Evolutionary conservation across 2,888 invertebrate species (phyloP).

Genomic region (Stramonita haemastoma): DNA sequence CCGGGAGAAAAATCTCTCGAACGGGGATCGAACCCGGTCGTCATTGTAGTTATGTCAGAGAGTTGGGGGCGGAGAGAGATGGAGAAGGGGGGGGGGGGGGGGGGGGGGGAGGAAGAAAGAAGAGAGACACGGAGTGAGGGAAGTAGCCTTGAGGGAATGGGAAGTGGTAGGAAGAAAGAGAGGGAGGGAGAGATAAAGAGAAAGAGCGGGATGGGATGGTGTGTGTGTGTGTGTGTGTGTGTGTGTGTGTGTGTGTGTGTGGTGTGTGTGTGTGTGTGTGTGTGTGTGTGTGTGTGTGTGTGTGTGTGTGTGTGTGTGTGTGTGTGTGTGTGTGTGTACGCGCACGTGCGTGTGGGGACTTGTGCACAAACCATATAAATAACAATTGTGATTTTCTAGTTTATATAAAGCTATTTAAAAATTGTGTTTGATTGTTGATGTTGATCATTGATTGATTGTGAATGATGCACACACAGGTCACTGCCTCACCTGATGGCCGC

Average conservation of each 20-base stretch:
- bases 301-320: background rate
- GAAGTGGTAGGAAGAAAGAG: too few relatives aligned
- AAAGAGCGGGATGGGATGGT: background rate
- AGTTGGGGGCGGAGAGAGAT: too few relatives aligned
- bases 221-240: constrained; percentile 10
- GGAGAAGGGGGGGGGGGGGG: too few relatives aligned
- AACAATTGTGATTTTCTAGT: background rate
- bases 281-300: background rate
- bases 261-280: background rate
- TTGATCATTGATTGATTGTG: background rate
- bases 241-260: background rate
- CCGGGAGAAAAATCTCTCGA: too few relatives aligned
- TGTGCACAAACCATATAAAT: background rate
- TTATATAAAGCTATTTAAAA: background rate
- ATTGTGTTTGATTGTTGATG: background rate
- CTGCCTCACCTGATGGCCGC: constrained; percentile 56
- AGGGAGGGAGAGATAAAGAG: background rate
- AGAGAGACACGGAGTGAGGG: too few relatives aligned
- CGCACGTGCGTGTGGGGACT: too few relatives aligned
- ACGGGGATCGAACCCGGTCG: too few relatives aligned
- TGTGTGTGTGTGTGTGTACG: too few relatives aligned
- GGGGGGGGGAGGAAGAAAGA: too few relatives aligned
- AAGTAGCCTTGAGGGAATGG: too few relatives aligned
- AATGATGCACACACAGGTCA: background rate
- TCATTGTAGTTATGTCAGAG: too few relatives aligned